These are phyloP conservation scores for Lethocerus indicus DNA, from an alignment of 1,140 invertebrate species.

Conservation along the genomic window DNA sequence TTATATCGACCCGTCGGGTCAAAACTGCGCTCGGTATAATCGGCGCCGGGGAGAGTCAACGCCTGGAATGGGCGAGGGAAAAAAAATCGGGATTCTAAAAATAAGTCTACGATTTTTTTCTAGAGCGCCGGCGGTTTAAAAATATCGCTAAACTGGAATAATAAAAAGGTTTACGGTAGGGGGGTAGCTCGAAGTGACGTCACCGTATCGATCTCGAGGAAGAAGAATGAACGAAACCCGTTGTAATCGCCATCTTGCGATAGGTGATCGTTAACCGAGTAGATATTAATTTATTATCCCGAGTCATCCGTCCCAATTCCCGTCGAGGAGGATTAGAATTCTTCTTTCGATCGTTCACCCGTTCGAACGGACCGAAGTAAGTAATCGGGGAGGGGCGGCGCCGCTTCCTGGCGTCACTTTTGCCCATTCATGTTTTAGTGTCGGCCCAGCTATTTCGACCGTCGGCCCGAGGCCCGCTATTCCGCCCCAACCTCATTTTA, in stretches of 20 bases:
- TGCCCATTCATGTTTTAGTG: background rate
- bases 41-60: too few relatives aligned
- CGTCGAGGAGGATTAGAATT: slow-evolving; percentile 32
- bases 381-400: slow-evolving; percentile 5
- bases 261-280: slow-evolving; percentile 22
- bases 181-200: slow-evolving; percentile 17
- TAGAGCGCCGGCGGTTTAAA: too few relatives aligned
- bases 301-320: slow-evolving; percentile 32
- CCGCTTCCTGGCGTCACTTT: background rate
- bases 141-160: too few relatives aligned
- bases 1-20: too few relatives aligned
- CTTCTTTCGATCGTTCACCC: slow-evolving; percentile 40
- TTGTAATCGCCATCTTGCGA: slow-evolving; percentile 32
- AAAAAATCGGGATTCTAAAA: too few relatives aligned
- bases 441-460: too few relatives aligned
- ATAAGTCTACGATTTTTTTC: too few relatives aligned
- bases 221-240: slow-evolving; percentile 15
- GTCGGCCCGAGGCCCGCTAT: too few relatives aligned
- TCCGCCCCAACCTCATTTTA: too few relatives aligned
- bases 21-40: too few relatives aligned
- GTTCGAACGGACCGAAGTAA: slow-evolving; percentile 51
- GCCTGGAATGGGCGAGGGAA: too few relatives aligned
- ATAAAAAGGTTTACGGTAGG: too few relatives aligned
- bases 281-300: slow-evolving; percentile 24
- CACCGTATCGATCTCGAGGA: slow-evolving; percentile 16